Evolutionary conservation across 2,888 invertebrate genomes (phyloP), one percentile per base, ranked within the genome.

Genomic region (Eurytoma californica): DNA sequence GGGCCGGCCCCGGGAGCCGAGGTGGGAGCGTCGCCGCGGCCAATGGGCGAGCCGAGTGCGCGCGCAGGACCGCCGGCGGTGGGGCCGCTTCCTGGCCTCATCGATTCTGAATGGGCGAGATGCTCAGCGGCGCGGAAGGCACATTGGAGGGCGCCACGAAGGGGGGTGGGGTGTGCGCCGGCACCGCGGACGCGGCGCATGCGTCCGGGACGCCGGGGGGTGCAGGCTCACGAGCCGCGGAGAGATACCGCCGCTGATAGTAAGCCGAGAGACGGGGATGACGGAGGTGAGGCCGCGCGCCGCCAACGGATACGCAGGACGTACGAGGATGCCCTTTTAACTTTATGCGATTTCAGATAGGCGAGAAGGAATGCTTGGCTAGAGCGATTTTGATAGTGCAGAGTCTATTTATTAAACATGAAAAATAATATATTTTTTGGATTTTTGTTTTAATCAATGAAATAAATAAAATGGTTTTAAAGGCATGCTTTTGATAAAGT

Each of bases 21-120:
- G n/a, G 53, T n/a, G 53, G n/a, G 24, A 13, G 61, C 51, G 53
- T 28, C 12, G 24, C 1, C 47, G 39, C 18, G 3, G 39, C 39
- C 63, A 63, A 39, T 39, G 63, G 63, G 47, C 39, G 68, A 69
- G 49, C 47, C 72, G 51, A 18, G 49, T 20, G n/a, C 16, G 58
- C 76, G 49, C 28, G 58, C 39, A 14, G 53, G 30, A 63, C 53
- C 60, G 58, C 2, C 77, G 51, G 51, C 58, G 70, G 20, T 16
- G 72, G 55, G 49, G 72, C 69, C 80, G 82, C 82, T 61, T 73
- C 72, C 67, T 88, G 86, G 87, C 87, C 86, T 89, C 90, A 90
- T 90, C 89, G 90, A 90, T 90, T 90, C 88, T 89, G 90, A 90
- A 89, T 90, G 90, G 90, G 88, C 88, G 88, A 86, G 87, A 86